Percentiles rank a stretch among this genome's conserved stretches.
Conservation (phyloP, 2,888 invertebrate genomes). For the Lepidocyrtinus sp. region DNA sequence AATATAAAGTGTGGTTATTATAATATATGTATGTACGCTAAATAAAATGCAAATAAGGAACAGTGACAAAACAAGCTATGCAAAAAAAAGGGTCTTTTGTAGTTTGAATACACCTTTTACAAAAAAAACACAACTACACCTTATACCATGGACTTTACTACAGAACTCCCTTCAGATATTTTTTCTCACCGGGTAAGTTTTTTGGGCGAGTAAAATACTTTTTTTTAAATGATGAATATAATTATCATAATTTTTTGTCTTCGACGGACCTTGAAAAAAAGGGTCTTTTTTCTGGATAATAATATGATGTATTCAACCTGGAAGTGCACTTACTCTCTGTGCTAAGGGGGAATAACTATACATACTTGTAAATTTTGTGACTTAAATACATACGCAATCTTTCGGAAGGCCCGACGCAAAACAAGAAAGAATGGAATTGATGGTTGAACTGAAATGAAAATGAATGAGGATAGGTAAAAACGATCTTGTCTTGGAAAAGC, state of each 20-base stretch:
- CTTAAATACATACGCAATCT: background rate
- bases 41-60: constrained; percentile 7
- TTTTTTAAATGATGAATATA: constrained; percentile 11
- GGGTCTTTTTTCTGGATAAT: background rate
- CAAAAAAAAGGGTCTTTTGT: constrained; percentile 3
- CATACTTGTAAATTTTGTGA: background rate
- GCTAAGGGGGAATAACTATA: background rate
- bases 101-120: background rate
- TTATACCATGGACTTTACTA: background rate
- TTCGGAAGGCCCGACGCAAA: too few species aligned
- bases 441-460: background rate
- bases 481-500: too few species aligned
- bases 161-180: constrained; percentile 1
- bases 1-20: background rate
- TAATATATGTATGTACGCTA: background rate
- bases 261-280: constrained; percentile 8
- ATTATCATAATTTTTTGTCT: constrained; percentile 3
- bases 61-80: background rate
- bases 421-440: background rate
- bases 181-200: constrained; percentile 12
- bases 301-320: background rate
- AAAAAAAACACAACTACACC: background rate
- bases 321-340: background rate
- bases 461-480: background rate
- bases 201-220: background rate